These are phyloP conservation scores for Anastrepha obliqua DNA, from an alignment of 1,140 invertebrate genomes.

Conservation along the genomic window DNA sequence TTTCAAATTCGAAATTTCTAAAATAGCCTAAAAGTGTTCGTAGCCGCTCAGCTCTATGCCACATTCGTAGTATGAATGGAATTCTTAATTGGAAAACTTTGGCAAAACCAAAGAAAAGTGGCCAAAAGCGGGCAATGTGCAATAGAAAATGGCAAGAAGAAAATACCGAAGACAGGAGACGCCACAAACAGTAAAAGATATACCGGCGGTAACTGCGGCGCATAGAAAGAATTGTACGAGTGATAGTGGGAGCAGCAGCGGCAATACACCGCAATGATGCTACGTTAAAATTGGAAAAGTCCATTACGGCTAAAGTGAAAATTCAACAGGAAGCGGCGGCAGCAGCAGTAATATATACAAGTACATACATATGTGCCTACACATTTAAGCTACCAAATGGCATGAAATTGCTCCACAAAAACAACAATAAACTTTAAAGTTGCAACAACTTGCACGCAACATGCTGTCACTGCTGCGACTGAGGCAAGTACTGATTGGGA, in stretches of 20 bases:
- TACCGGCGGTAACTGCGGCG: not conserved
- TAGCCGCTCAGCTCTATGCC: not conserved
- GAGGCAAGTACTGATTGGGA: not conserved
- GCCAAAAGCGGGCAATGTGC: not conserved
- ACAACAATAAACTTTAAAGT: not conserved
- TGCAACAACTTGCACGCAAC: too few relatives aligned
- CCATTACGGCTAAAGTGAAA: slow-evolving; percentile 53
- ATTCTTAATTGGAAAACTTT: slow-evolving; percentile 57
- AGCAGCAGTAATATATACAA: not conserved
- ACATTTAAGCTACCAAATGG: slow-evolving; percentile 9
- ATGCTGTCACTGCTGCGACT: too few relatives aligned
- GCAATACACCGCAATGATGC: slow-evolving; percentile 8
- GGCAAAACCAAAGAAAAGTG: slow-evolving; percentile 50
- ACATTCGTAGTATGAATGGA: slow-evolving; percentile 34
- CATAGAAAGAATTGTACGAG: too few relatives aligned
- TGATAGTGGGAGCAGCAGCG: not conserved
- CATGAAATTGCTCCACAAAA: not conserved
- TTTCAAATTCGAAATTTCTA: slow-evolving; percentile 54
- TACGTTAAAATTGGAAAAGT: slow-evolving; percentile 51
- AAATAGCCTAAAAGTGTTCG: slow-evolving; percentile 53
- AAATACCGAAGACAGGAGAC: slow-evolving; percentile 8
- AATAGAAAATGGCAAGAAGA: not conserved
- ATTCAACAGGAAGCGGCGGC: slow-evolving; percentile 37
- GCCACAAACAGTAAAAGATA: slow-evolving; percentile 24
- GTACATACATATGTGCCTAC: not conserved